These are phyloP conservation scores for Thaleichthys pacificus DNA, from an alignment of 2,797 vertebrate species.

Conservation along the genomic window DNA sequence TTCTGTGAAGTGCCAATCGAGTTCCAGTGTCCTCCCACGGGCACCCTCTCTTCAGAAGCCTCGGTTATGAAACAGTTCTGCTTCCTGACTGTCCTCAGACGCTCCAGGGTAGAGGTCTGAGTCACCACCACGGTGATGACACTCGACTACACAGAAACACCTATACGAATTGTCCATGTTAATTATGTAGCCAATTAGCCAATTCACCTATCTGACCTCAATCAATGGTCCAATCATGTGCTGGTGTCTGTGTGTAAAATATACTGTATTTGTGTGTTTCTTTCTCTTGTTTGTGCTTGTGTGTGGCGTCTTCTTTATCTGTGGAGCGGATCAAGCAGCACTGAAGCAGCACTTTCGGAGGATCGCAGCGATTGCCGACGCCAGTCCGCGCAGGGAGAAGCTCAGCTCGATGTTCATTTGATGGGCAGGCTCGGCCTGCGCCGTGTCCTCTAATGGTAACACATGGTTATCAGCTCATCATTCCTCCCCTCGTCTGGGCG, in stretches of 20 bases:
- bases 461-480: conserved; percentile 33
- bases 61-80: too few species aligned
- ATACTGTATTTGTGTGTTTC: neutral
- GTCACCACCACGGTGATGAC: neutral
- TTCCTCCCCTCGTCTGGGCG: conserved; percentile 25
- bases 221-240: too few species aligned
- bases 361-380: too few species aligned
- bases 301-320: neutral
- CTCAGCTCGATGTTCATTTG: neutral
- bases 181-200: neutral
- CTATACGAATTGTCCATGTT: neutral
- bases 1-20: neutral
- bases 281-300: neutral
- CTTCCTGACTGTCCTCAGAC: too few species aligned
- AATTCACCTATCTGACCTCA: neutral
- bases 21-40: too few species aligned
- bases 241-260: neutral
- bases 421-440: conserved; percentile 23
- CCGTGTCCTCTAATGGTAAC: conserved; percentile 21
- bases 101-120: neutral
- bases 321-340: neutral
- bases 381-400: neutral
- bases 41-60: too few species aligned
- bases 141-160: neutral
- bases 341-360: too few species aligned